Conservation (phyloP, 2,888 invertebrate genomes). For the Hemaris fuciformis region DNA sequence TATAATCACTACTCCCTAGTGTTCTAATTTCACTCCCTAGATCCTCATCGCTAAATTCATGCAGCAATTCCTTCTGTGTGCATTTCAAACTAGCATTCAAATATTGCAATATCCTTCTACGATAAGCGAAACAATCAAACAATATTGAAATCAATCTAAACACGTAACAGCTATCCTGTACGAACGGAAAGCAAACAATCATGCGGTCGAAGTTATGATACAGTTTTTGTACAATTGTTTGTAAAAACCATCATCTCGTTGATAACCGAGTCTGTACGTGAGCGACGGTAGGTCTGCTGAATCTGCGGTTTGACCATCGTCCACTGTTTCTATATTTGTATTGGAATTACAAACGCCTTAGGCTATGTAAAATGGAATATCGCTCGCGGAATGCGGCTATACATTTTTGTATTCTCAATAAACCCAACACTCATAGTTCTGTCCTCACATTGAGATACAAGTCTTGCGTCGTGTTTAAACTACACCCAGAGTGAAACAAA, state of each 20-base stretch:
- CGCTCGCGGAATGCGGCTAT: not conserved
- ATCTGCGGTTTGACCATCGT: conserved; percentile 44
- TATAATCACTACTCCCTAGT: no score
- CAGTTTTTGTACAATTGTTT: conserved; percentile 60
- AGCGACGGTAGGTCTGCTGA: conserved; percentile 26
- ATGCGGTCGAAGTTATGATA: conserved; percentile 64
- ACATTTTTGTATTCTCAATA: not conserved
- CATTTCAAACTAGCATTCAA: not conserved
- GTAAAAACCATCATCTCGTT: conserved; percentile 61
- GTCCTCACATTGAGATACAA: no score
- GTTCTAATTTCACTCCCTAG: no score
- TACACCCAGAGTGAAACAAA: no score
- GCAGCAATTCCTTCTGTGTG: not conserved
- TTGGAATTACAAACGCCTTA: conserved; percentile 10
- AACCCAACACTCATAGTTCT: not conserved
- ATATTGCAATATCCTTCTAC: not conserved
- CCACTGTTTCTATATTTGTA: conserved; percentile 9
- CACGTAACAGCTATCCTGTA: conserved; percentile 12
- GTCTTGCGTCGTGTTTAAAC: no score
- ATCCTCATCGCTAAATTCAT: no score
- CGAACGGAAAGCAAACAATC: conserved; percentile 50
- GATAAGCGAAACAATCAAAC: not conserved
- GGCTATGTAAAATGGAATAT: not conserved
- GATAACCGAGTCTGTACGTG: conserved; percentile 63
- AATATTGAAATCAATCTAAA: conserved; percentile 8